Conservation (phyloP, 1,140 invertebrate genomes). For the Orussus abietinus region DNA sequence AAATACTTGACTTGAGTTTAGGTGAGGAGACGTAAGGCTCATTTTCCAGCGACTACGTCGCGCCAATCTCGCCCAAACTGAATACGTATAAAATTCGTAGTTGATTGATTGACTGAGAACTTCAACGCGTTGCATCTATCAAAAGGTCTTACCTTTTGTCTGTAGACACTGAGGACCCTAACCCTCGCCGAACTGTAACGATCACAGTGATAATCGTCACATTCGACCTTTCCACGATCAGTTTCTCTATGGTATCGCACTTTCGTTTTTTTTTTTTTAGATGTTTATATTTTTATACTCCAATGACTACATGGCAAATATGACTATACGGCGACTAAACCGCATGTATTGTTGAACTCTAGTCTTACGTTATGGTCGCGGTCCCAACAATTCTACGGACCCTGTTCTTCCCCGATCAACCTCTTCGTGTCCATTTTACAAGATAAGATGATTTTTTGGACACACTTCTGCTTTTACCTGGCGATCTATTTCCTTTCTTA, state of each 20-base stretch:
- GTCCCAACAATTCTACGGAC: conserved; percentile 27
- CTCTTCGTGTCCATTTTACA: conserved; percentile 11
- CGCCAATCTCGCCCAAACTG: too few species aligned
- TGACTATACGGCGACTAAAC: conserved; percentile 38
- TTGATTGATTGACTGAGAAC: too few species aligned
- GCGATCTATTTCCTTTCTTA: conserved; percentile 5
- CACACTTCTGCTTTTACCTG: conserved; percentile 9
- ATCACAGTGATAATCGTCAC: conserved; percentile 1
- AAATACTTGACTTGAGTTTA: too few species aligned
- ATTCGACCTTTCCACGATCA: conserved; percentile 13
- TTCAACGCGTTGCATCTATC: too few species aligned
- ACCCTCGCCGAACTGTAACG: too few species aligned
- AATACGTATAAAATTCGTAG: too few species aligned
- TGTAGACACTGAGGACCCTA: too few species aligned
- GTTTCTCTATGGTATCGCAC: conserved; percentile 28
- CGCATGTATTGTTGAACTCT: conserved; percentile 52
- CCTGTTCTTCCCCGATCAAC: conserved; percentile 15
- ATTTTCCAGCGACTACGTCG: too few species aligned
- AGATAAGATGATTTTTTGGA: conserved; percentile 16
- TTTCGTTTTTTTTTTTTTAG: conserved; percentile 44
- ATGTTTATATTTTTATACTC: conserved; percentile 53
- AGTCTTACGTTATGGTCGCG: conserved; percentile 47
- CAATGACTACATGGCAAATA: conserved; percentile 23
- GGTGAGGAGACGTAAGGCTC: too few species aligned
- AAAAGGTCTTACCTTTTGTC: too few species aligned